phyloP scores from a whole-genome alignment of 2,113 vertebrate species.

The Crocuta crocuta region DNA sequence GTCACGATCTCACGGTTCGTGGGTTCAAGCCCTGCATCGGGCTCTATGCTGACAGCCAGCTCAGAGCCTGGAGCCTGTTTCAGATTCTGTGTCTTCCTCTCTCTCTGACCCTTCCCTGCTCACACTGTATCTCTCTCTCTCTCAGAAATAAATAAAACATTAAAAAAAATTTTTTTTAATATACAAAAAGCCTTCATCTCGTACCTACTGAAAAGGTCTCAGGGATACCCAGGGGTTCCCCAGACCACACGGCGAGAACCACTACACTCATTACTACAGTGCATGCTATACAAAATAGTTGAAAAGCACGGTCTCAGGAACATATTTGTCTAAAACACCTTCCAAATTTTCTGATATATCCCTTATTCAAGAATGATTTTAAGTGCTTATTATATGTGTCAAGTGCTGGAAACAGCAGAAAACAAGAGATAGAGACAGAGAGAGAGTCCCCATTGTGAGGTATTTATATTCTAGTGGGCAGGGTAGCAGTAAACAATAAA shows the following conservation, averaged over 20 bases:
- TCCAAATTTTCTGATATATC: neutral
- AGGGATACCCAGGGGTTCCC: neutral
- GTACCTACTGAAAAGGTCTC: neutral
- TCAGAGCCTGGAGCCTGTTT: too few relatives aligned
- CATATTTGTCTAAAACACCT: neutral
- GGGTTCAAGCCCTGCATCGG: too few relatives aligned
- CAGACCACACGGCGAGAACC: neutral
- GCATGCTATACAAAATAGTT: neutral
- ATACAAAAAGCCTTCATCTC: neutral
- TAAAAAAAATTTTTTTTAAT: neutral
- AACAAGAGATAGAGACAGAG: neutral
- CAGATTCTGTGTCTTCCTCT: too few relatives aligned
- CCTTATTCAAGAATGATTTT: conserved; percentile 26
- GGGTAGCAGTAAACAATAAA: neutral
- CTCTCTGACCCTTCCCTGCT: too few relatives aligned
- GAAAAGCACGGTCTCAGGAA: neutral
- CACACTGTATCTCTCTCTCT: too few relatives aligned
- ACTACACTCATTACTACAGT: neutral
- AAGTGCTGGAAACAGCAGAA: neutral
- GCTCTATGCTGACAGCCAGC: too few relatives aligned
- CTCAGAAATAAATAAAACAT: too few relatives aligned
- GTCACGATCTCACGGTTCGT: too few relatives aligned
- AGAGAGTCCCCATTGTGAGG: neutral
- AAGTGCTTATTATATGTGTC: neutral
- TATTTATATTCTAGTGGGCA: neutral